These are phyloP conservation scores for Lomographa bimaculata DNA, from an alignment of 2,888 invertebrate genomes.

Conservation along the genomic window DNA sequence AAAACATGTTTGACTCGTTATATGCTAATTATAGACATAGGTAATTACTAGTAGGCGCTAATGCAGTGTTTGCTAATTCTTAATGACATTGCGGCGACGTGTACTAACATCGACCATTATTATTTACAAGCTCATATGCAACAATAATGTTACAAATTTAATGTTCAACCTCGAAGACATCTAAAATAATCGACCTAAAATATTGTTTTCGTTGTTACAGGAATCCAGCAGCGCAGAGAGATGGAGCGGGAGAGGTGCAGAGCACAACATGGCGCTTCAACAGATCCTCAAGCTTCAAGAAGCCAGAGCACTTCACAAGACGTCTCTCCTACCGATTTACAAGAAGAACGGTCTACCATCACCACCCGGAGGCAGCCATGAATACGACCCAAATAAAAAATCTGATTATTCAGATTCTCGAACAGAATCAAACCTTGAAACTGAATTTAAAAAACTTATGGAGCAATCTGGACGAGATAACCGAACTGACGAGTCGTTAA, in stretches of 20 bases:
- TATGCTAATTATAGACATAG: conserved; percentile 27
- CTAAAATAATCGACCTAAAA: conserved; percentile 2
- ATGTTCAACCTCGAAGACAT: too few species aligned
- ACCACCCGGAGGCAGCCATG: conserved; percentile 79
- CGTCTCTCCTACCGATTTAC: conserved; percentile 78
- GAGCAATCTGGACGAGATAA: conserved; percentile 81
- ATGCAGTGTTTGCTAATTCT: conserved; percentile 27
- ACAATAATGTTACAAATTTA: conserved; percentile 3
- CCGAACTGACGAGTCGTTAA: conserved; percentile 67
- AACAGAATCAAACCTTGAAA: conserved; percentile 82
- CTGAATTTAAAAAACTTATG: conserved; percentile 81
- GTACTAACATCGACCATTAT: conserved; percentile 1
- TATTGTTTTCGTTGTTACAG: conserved; percentile 81
- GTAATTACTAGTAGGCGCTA: conserved; percentile 27
- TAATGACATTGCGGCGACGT: conserved; percentile 27
- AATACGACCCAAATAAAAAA: conserved; percentile 52
- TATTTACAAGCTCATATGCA: conserved; percentile 10
- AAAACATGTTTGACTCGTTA: conserved; percentile 26
- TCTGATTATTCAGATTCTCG: conserved; percentile 64
- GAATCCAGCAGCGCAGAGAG: conserved; percentile 92
- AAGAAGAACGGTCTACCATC: conserved; percentile 76
- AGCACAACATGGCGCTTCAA: conserved; percentile 95
- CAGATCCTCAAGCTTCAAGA: conserved; percentile 96
- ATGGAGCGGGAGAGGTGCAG: conserved; percentile 95
- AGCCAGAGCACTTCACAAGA: conserved; percentile 88